Base-by-base conservation (phyloP, 2,888 invertebrate species). In the Dasysyrphus albostriatus region DNA sequence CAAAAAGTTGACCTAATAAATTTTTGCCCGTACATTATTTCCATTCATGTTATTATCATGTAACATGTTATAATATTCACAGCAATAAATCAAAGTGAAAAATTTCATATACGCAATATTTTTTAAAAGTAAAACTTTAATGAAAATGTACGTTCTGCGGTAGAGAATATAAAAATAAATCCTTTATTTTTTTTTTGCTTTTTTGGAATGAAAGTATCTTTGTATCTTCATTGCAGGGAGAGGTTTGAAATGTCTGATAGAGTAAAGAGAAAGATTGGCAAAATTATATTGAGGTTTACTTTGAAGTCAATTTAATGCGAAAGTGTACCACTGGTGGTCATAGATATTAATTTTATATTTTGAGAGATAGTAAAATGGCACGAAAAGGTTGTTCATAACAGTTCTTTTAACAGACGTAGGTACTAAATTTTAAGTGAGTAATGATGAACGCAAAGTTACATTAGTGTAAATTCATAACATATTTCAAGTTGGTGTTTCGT, bases 11-110 rank as follows among this genome's bases (percentile, higher is more conserved):
- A 65, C 79, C 56, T 42, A 51, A 39, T 65, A 56, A 67, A 49
- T 56, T 12, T 19, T 19, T 59, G 8, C n/a, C 1, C 24, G 24
- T 29, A 44, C 37, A 51, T 69, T 49, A 16, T 19, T 49, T 19
- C 19, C 39, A 54, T 69, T 54, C 69, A 74, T 51, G 70, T 74
- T 73, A 69, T 67, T 78, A 69, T 67, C 44, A 44, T 77, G 78
- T 69, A 61, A 49, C 32, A 56, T 83, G 67, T 74, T 70, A 61
- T 19, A 39, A 59, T 39, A 39, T 39, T 37, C 19, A 19, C 19
- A 54, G 69, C 47, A 75, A 72, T 80, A 80, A 84, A 75, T 84
- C 80, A 84, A 75, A 65, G 63, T 58, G 80, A 80, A 79, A 75
- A 75, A 80, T 76, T 61, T 70, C 83, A 63, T 42, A 39, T 74